phyloP scores from a whole-genome alignment of 2,797 vertebrate genomes.

The Chaetodon trifasciatus region DNA sequence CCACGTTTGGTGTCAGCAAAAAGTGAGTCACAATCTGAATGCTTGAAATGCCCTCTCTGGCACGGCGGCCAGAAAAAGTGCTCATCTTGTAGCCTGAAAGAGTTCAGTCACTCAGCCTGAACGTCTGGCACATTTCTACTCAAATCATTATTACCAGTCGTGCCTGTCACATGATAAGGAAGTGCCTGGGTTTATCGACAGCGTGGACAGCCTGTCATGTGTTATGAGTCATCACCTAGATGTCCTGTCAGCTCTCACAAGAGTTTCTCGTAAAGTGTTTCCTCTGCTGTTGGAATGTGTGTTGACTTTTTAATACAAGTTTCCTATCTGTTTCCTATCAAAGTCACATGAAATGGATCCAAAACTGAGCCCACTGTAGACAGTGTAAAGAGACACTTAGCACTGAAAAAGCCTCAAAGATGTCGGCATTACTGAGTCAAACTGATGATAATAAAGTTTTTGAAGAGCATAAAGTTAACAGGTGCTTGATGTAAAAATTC shows the following conservation, averaged over 20 bases:
- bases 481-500: neutral
- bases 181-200: no score
- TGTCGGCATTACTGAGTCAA: neutral
- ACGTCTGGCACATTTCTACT: neutral
- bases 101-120: constrained; percentile 1
- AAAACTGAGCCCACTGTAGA: neutral
- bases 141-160: no score
- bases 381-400: neutral
- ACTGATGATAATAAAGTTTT: neutral
- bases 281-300: neutral
- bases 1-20: neutral
- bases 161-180: neutral
- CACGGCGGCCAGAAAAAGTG: neutral
- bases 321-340: neutral
- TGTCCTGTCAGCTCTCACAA: neutral
- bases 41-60: constrained; percentile 2
- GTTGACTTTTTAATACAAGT: neutral
- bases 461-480: neutral
- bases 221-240: neutral
- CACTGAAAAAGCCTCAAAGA: neutral
- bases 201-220: neutral
- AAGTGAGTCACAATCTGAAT: constrained; percentile 14
- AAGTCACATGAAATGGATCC: neutral
- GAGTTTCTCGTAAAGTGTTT: neutral
- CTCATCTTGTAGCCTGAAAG: neutral